Evolutionary conservation across 2,113 vertebrate genomes (phyloP).

Genomic region (Lonchura striata): DNA sequence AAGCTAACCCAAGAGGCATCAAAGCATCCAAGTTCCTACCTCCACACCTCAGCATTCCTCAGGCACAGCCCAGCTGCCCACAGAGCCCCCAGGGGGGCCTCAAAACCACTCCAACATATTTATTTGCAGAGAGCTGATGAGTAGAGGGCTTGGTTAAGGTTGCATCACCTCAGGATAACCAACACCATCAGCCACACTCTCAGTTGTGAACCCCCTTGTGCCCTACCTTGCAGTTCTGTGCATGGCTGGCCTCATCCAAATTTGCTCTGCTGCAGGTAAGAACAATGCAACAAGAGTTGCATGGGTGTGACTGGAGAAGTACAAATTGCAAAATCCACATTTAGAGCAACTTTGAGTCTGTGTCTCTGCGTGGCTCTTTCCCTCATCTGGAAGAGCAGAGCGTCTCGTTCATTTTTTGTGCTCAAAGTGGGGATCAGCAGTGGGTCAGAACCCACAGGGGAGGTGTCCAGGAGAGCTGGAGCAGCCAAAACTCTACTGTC

Average conservation of each 20-base stretch:
- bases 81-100: neutral
- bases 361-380: too few species aligned
- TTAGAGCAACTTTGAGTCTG: too few species aligned
- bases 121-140: neutral
- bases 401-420: too few species aligned
- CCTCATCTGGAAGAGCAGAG: too few species aligned
- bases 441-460: accelerated
- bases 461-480: accelerated
- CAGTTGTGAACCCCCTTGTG: accelerated
- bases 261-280: too few species aligned
- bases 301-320: too few species aligned
- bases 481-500: accelerated
- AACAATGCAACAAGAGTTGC: too few species aligned
- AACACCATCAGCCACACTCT: neutral
- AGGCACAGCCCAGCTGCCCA: too few species aligned
- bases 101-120: neutral
- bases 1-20: neutral
- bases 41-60: neutral
- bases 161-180: neutral
- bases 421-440: accelerated
- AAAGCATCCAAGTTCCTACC: neutral
- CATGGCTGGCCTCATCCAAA: accelerated
- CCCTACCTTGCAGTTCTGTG: neutral
- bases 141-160: neutral
- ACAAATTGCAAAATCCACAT: too few species aligned